Evolutionary conservation across 2,888 invertebrate genomes (phyloP), one percentile per base, ranked within the genome.

Genomic region (Thysanoteuthis rhombus): DNA sequence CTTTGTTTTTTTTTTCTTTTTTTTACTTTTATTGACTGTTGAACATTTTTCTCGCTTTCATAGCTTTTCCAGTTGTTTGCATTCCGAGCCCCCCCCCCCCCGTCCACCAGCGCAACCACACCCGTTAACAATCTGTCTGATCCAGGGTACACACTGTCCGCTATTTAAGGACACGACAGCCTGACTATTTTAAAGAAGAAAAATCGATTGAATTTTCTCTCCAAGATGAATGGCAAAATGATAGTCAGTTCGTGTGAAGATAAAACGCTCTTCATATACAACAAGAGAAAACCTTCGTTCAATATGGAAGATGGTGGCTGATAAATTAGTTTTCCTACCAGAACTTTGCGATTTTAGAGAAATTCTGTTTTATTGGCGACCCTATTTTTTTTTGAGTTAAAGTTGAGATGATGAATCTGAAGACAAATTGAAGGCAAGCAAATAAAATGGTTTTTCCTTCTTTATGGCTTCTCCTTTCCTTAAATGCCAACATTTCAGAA

Each of bases 261-360:
- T 75, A 75, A 75, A 75, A 75, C 75, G 75, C 36, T n/a, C 75
- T 75, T 75, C 36, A 75, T 75, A 22, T 75, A 75, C 75, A 75
- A 75, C 75, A 75, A 75, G 75, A 75, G n/a, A 10, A 75, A 75
- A n/a, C 75, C n/a, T 75, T n/a, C 16, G n/a, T 75, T 75, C 19
- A 75, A n/a, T n/a, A 75, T n/a, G n/a, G n/a, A 75, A n/a, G 75
- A 75, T 75, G 75, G 75, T 36, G 75, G n/a, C 75, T 75, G 75
- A 75, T 75, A 75, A 75, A 75, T 75, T 75, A 75, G 75, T 75
- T 75, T 36, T 75, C n/a, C n/a, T n/a, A 12, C 36, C n/a, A 75
- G n/a, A 75, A 75, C 75, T 75, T 75, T 75, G 75, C n/a, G 75
- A 75, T 75, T 75, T 75, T 75, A n/a, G 75, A 75, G n/a, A 75